Evolutionary conservation across 1,140 invertebrate genomes (phyloP), one percentile per base, ranked within the genome.

Genomic region (Drosophila littoralis): DNA sequence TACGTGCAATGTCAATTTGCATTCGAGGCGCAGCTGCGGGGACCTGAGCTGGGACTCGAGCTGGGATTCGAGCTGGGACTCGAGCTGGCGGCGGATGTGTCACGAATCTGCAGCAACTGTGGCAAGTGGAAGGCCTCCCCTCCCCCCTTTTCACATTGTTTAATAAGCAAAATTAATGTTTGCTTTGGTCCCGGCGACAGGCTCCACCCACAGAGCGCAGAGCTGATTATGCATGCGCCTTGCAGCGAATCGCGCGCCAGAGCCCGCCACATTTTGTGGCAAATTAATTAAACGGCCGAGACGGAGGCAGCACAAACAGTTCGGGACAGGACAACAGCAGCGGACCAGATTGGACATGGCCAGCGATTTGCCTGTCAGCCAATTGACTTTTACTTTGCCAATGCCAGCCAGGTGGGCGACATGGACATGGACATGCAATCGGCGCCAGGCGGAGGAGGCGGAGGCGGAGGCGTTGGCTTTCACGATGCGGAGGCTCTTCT

Each of bases 311-410:
- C 22, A 22, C 22, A 22, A 17, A 22, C 22, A 22, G 17, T 17
- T 17, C 40, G 55, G 52, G 28, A n/a, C n/a, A 79, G 80, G 60
- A 74, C 74, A 48, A 72, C 57, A 28, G 43, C 8, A 22, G 15
- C 38, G 59, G 45, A 46, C 54, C 36, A 32, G 43, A 17, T 35
- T 51, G 52, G 42, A 54, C 52, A 48, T 74, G 42, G 66, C 55
- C 79, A 38, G 13, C 70, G 55, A 70, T 75, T 74, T 81, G 83
- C 75, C 83, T 82, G 71, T 79, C 71, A 86, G 82, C 79, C 79
- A 86, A 79, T 88, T 88, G 84, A 86, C 82, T 86, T 86, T 86
- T 86, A 86, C 82, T 88, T 79, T 68, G 46, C 46, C 46, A 48
- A 48, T 48, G 46, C 17, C 17, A 28, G 57, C 40, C 40, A 55